A percentile compares a stretch with the other conserved stretches of the same genome.
Evolutionary conservation across 2,888 invertebrate species (phyloP).

Genomic region (Exocentrus adspersus): DNA sequence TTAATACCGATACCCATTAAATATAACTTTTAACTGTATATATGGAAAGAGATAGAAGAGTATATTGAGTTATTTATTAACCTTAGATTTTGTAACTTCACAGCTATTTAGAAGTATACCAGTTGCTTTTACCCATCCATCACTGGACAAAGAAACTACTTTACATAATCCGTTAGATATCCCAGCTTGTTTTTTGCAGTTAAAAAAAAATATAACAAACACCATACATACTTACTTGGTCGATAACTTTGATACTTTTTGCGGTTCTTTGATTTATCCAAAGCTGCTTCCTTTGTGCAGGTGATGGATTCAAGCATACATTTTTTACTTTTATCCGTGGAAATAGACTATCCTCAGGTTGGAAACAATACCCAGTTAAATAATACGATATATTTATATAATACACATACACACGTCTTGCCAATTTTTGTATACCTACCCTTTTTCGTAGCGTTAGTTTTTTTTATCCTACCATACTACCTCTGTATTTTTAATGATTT

Average conservation of each 20-base stretch:
- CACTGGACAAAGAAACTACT: not conserved
- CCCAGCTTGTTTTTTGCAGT: too few species aligned
- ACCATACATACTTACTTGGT: too few species aligned
- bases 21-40: slow-evolving; percentile 4
- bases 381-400: slow-evolving; percentile 26
- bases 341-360: slow-evolving; percentile 43
- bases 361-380: slow-evolving; percentile 37
- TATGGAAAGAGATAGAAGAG: not conserved
- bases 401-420: too few species aligned
- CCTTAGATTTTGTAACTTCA: not conserved
- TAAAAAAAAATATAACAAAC: too few species aligned
- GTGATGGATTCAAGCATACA: slow-evolving; percentile 5
- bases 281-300: not conserved
- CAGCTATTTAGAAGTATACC: slow-evolving; percentile 15
- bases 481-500: slow-evolving; percentile 44
- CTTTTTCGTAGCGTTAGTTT: slow-evolving; percentile 39
- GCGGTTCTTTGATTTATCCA: too few species aligned
- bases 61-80: slow-evolving; percentile 7
- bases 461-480: slow-evolving; percentile 49
- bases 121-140: not conserved
- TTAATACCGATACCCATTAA: not conserved
- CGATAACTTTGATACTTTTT: too few species aligned
- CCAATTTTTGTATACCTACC: slow-evolving; percentile 40
- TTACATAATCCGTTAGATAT: not conserved
- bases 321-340: slow-evolving; percentile 27